Evolutionary conservation across 2,888 invertebrate species (phyloP), one percentile per base, ranked within the genome.

Genomic region (Stratiomys singularior): DNA sequence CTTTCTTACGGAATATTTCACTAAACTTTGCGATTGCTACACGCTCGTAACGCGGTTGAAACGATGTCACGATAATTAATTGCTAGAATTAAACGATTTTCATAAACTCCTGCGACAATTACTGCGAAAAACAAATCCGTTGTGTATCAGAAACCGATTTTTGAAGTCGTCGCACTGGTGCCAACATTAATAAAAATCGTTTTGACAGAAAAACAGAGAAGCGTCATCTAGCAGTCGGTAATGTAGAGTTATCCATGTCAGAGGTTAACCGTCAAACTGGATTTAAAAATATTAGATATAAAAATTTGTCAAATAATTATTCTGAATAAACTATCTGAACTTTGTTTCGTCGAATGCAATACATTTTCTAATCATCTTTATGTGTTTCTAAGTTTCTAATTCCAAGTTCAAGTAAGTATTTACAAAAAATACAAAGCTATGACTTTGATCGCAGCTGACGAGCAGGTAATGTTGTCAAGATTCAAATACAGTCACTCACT

Each of bases 111-210:
- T 23, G 25, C 58, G 25, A 9, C 23, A 60, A 60, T 5, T n/a
- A 5, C 7, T 23, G 23, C n/a, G 15, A 25, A 69, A 69, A 69
- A 47, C 69, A 69, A 69, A 47, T 69, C 47, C 69, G 69, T 69
- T 69, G 69, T 25, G 46, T 4, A 1, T n/a, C 1, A 21, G 37
- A 21, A 23, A 37, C 1, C 30, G 28, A 47, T 25, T 69, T 69
- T 69, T 23, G 47, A 69, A 69, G 69, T 13, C 9, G 4, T 13
- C 1, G 13, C 69, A 69, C 23, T 28, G 44, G 13, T 7, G 25
- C 9, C 69, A 69, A 69, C 46, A 13, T 69, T 1, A 13, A 18
- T 3, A 52, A 4, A 52, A 4, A 52, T 4, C 52, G 52, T 9
- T n/a, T 52, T 52, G 52, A 52, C 52, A 52, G 4, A 9, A 9